Percentiles rank a stretch among this genome's conserved stretches.
Evolutionary conservation across 2,113 vertebrate genomes (phyloP).

Genomic region (Xerus inauris): DNA sequence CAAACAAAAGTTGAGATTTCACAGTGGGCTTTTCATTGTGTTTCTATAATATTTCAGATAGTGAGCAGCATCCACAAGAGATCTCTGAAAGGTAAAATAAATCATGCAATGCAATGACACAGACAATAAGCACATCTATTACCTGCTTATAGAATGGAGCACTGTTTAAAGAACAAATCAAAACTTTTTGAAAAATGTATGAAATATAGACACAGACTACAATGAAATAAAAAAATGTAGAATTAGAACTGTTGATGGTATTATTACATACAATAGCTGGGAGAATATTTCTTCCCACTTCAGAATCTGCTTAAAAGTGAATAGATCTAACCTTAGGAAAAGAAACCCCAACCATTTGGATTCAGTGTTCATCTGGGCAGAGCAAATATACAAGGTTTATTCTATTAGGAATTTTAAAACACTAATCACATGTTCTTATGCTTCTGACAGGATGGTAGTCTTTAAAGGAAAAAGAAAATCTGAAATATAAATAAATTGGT

Average conservation of each 20-base stretch:
- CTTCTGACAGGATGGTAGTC: neutral
- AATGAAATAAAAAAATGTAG: neutral
- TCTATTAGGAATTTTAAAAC: neutral
- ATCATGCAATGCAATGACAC: neutral
- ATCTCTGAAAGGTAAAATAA: constrained; percentile 16
- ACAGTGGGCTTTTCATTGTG: neutral
- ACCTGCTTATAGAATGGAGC: neutral
- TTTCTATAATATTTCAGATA: neutral
- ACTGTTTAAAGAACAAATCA: constrained; percentile 19
- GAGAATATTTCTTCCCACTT: constrained; percentile 40
- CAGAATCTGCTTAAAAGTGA: constrained; percentile 14
- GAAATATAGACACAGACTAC: constrained; percentile 6
- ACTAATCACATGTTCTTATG: neutral
- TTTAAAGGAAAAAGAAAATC: neutral
- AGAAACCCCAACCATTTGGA: neutral
- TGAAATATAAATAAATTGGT: neutral
- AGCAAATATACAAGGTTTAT: neutral
- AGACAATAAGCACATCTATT: neutral
- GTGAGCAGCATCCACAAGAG: neutral
- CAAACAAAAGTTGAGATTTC: neutral
- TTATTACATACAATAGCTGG: neutral
- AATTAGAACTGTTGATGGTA: constrained; percentile 10
- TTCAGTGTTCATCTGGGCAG: neutral
- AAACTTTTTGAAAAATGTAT: constrained; percentile 15
- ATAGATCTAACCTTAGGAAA: neutral